These are phyloP conservation scores for Eulemur macaco DNA, from an alignment of 2,113 vertebrate genomes.

Conservation along the genomic window DNA sequence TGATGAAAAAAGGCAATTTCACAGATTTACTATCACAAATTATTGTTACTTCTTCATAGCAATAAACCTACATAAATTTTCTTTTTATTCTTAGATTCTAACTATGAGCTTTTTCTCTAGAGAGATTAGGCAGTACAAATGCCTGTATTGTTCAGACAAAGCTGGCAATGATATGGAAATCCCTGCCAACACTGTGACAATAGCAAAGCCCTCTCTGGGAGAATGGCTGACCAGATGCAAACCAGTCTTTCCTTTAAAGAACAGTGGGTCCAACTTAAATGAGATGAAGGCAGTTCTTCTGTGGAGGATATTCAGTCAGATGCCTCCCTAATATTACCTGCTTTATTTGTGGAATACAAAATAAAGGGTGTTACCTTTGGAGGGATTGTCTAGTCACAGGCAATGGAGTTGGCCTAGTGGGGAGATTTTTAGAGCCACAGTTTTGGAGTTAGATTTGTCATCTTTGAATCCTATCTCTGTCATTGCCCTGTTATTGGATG, in stretches of 20 bases:
- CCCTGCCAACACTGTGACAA: not conserved
- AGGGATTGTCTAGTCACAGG: not conserved
- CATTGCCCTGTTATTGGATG: not conserved
- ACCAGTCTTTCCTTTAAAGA: not conserved
- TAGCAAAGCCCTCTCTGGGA: not conserved
- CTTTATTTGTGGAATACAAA: not conserved
- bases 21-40: not conserved
- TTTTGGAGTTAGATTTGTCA: not conserved
- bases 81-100: not conserved
- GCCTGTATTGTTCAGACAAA: not conserved
- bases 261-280: accelerated
- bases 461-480: not conserved
- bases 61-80: not conserved
- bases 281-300: not conserved
- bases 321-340: not conserved
- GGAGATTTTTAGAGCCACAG: not conserved
- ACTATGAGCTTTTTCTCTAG: not conserved
- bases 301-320: not conserved
- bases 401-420: not conserved
- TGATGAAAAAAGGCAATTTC: not conserved
- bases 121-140: not conserved
- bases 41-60: not conserved
- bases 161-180: not conserved
- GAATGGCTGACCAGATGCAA: not conserved
- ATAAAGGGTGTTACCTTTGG: not conserved